phyloP scores from a whole-genome alignment of 1,140 invertebrate genomes.

The Drosophila azteca region DNA sequence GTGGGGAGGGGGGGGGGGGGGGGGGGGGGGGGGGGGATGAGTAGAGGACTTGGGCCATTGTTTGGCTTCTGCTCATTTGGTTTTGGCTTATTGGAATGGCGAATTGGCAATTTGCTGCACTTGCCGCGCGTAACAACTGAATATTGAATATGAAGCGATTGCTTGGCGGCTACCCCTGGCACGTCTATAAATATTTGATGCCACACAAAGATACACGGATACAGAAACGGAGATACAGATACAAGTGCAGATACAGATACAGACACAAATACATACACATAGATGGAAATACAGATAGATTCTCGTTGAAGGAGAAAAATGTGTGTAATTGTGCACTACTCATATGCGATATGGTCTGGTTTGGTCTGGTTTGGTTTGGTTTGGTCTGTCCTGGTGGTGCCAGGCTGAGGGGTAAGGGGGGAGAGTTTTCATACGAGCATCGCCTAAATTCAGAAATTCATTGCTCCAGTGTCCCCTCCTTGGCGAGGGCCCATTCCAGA shows the following conservation, averaged over 20 bases:
- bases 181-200: conserved; percentile 61
- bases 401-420: neutral
- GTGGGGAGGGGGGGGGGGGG: neutral
- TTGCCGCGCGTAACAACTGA: conserved; percentile 62
- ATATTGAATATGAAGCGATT: conserved; percentile 64
- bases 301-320: conserved; percentile 41
- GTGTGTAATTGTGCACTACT: conserved; percentile 60
- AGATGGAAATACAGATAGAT: conserved; percentile 1
- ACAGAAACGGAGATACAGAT: neutral
- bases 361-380: neutral
- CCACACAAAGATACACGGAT: conserved; percentile 7
- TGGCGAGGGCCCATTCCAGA: neutral
- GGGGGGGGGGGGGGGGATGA: neutral
- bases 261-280: conserved; percentile 7
- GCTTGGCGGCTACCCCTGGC: conserved; percentile 57
- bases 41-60: conserved; percentile 27
- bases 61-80: conserved; percentile 57
- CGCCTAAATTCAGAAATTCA: conserved; percentile 60
- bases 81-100: conserved; percentile 59
- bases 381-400: too few species aligned
- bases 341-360: conserved; percentile 31
- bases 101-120: conserved; percentile 62
- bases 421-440: conserved; percentile 23
- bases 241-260: conserved; percentile 2
- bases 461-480: conserved; percentile 15